Base-by-base conservation (phyloP, 2,113 vertebrate species). In the Syngnathus floridae region DNA sequence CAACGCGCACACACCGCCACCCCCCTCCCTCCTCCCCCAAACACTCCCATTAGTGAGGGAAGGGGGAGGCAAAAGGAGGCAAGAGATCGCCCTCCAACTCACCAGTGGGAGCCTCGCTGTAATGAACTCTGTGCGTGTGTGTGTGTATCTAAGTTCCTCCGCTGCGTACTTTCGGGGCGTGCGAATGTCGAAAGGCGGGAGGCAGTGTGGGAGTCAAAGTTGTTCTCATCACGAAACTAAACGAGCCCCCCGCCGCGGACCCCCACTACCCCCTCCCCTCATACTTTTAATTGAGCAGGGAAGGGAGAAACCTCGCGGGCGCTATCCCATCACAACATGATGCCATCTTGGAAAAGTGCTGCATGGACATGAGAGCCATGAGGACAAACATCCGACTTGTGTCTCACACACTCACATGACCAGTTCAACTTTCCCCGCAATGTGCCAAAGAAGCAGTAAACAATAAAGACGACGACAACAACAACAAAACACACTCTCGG, bases 251-350 rank as follows among this genome's bases (percentile, higher is more conserved):
- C 11, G 19, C 37, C 10, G 21, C 51, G n/a, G 19, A 40, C 21
- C 40, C 59, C 6, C n/a, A 1, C 36, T 10, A 13, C 13, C 5
- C 2, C 1, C 10, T n/a, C 54, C 12, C 37, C 40, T 60, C 57
- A 40, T 40, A 43, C 40, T 61, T 60, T 61, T 61, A 61, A 61
- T 61, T 61, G 59, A 41, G 21, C 59, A n/a, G 59, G 59, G 59
- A 61, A 41, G 58, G 7, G 7, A 19, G 35, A 58, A 26, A n/a
- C 56, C 56, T 58, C 56, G 36, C 35, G 56, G 56, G 56, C 35
- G 56, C 56, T 16, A 38, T 38, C 56, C 7, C 19, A 58, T 58
- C 35, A 37, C 35, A 58, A 10, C 56, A 10, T 16, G 11, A 41
- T n/a, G 40, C 22, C n/a, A 2, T 61, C n/a, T 61, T 22, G 11